Percentiles rank a stretch among this genome's conserved stretches.
Evolutionary conservation across 2,797 vertebrate species (phyloP).

Genomic region (Sebastes melanostomus): DNA sequence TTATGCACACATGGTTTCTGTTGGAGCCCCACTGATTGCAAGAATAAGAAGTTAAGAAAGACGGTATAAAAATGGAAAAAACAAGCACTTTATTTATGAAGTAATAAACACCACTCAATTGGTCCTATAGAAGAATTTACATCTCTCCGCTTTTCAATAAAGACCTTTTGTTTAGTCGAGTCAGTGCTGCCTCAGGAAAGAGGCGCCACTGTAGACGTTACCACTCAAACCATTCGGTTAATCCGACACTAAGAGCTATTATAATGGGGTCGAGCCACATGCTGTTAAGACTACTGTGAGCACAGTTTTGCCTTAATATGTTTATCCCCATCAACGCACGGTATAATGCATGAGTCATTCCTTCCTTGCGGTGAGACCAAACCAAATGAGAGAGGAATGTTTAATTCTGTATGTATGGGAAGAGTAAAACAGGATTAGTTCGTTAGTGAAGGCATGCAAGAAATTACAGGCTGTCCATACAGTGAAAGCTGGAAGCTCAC

Average conservation of each 20-base stretch:
- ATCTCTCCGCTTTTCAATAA: slow-evolving; percentile 38
- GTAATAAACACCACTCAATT: too few relatives aligned
- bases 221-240: slow-evolving; percentile 22
- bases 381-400: slow-evolving; percentile 13
- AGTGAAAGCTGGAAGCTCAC: not conserved
- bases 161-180: slow-evolving; percentile 51
- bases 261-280: slow-evolving; percentile 19
- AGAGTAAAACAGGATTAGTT: slow-evolving; percentile 28
- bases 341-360: slow-evolving; percentile 36
- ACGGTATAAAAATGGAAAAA: slow-evolving; percentile 5
- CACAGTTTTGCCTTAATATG: slow-evolving; percentile 16
- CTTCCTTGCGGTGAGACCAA: slow-evolving; percentile 36
- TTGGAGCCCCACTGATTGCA: slow-evolving; percentile 2
- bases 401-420: slow-evolving; percentile 31
- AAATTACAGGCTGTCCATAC: slow-evolving; percentile 25
- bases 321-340: slow-evolving; percentile 35
- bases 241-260: slow-evolving; percentile 41
- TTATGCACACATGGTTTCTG: slow-evolving; percentile 20
- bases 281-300: slow-evolving; percentile 33
- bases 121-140: slow-evolving; percentile 30
- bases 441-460: slow-evolving; percentile 30
- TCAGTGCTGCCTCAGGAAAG: slow-evolving; percentile 39
- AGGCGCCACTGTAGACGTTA: slow-evolving; percentile 21
- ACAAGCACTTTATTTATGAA: slow-evolving; percentile 6
- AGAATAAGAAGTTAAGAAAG: not conserved